A percentile compares a stretch with the other conserved stretches of the same genome.
Conservation (phyloP, 2,113 vertebrate genomes). For the Amia ocellicauda region DNA sequence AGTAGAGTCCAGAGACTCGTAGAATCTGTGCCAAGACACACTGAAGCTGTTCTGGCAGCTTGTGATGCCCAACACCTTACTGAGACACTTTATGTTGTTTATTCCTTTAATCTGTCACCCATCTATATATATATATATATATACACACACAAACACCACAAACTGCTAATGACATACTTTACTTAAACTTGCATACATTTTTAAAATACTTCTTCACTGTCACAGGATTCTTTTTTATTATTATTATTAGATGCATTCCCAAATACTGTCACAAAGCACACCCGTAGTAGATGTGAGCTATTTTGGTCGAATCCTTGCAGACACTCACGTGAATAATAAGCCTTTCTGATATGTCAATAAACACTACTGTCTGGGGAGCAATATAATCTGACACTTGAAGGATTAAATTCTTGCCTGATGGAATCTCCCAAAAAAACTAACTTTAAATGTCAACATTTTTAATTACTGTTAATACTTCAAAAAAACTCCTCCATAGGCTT, state of each 20-base stretch:
- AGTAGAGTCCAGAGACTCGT: no score
- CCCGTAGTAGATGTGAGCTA: no score
- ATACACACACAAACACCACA: no score
- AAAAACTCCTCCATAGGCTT: not conserved
- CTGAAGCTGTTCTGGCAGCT: no score
- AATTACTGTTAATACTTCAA: slow-evolving; percentile 15
- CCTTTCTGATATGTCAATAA: not conserved
- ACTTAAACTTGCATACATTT: not conserved
- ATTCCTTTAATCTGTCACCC: no score
- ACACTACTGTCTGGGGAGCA: not conserved
- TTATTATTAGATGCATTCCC: not conserved
- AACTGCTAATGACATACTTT: no score
- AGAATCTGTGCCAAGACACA: no score
- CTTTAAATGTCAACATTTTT: slow-evolving; percentile 9
- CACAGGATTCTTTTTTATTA: no score
- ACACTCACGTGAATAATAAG: not conserved
- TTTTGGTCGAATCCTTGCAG: not conserved
- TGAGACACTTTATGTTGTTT: no score
- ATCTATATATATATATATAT: no score
- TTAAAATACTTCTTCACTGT: no score
- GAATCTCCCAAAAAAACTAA: slow-evolving; percentile 9
- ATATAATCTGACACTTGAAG: not conserved
- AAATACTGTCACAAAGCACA: not conserved
- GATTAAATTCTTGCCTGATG: not conserved
- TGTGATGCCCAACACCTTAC: no score